phyloP scores from a whole-genome alignment of 2,888 invertebrate genomes.

The Drosophila borborema region DNA sequence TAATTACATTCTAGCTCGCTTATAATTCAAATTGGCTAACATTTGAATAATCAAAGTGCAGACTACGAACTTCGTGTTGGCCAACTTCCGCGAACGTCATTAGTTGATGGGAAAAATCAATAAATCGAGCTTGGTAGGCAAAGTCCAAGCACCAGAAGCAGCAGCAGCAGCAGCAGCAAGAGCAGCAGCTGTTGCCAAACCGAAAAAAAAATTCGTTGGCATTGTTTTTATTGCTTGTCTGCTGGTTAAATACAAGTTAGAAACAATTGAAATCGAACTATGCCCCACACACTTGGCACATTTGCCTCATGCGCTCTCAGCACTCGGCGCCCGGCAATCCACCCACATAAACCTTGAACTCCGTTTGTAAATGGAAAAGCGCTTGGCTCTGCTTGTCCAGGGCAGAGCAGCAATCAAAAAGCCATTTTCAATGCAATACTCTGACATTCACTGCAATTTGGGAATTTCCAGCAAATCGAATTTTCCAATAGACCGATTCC shows the following conservation, averaged over 20 bases:
- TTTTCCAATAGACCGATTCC: conserved; percentile 50
- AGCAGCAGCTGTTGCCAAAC: conserved; percentile 15
- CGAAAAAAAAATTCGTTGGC: conserved; percentile 23
- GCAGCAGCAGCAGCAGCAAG: conserved; percentile 21
- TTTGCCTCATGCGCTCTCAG: background rate
- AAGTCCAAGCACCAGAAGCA: conserved; percentile 33
- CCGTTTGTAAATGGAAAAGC: conserved; percentile 35
- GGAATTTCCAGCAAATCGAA: conserved; percentile 69
- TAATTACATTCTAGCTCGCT: background rate
- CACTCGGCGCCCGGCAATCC: background rate
- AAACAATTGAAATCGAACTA: conserved; percentile 54
- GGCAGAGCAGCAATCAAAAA: conserved; percentile 61
- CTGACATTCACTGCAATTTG: conserved; percentile 45
- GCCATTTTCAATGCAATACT: conserved; percentile 61
- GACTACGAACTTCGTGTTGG: conserved; percentile 45
- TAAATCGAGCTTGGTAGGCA: conserved; percentile 81
- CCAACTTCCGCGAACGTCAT: conserved; percentile 63
- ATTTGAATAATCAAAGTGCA: conserved; percentile 40
- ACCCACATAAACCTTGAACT: conserved; percentile 73
- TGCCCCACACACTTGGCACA: conserved; percentile 15
- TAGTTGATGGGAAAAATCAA: conserved; percentile 75
- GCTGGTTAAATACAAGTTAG: conserved; percentile 9
- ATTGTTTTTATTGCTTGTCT: conserved; percentile 14
- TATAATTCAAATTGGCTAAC: conserved; percentile 4
- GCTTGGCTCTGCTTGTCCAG: conserved; percentile 17